These are phyloP conservation scores for Ophiothrix spiculata DNA, from an alignment of 35 echinoderm and acorn worm species.

Conservation along the genomic window DNA sequence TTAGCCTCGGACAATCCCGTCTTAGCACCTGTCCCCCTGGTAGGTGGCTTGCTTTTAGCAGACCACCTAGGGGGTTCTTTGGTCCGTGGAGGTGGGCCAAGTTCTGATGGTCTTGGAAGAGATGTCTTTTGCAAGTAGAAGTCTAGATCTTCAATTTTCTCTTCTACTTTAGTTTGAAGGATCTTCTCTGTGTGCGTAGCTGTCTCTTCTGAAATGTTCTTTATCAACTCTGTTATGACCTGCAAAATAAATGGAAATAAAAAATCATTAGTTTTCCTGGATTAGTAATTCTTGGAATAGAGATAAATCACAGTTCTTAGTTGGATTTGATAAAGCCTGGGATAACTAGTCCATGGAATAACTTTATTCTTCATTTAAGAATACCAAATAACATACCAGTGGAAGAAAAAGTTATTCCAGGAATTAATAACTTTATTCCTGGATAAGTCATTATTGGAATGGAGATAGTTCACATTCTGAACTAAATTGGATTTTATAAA, in stretches of 20 bases:
- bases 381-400: too few species aligned
- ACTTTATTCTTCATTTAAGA: too few species aligned
- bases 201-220: constrained; percentile 52
- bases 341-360: too few species aligned
- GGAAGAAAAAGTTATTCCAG: too few species aligned
- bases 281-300: too few species aligned
- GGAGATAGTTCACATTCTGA: too few species aligned
- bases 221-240: constrained; percentile 67
- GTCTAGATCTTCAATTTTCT: constrained; percentile 61
- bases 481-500: too few species aligned
- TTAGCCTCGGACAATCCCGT: constrained; percentile 16
- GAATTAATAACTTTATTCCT: too few species aligned
- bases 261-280: too few species aligned
- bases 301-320: too few species aligned
- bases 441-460: too few species aligned
- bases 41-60: constrained; percentile 52
- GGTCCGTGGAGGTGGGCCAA: constrained; percentile 85
- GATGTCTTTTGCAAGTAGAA: constrained; percentile 83
- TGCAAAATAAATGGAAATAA: constrained; percentile 40
- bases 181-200: constrained; percentile 56
- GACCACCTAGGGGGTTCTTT: constrained; percentile 56
- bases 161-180: constrained; percentile 72
- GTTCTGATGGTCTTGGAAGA: constrained; percentile 72
- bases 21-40: constrained; percentile 18
- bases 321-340: too few species aligned